Conservation (phyloP, 1,140 invertebrate species). For the Radopholus similis region DNA sequence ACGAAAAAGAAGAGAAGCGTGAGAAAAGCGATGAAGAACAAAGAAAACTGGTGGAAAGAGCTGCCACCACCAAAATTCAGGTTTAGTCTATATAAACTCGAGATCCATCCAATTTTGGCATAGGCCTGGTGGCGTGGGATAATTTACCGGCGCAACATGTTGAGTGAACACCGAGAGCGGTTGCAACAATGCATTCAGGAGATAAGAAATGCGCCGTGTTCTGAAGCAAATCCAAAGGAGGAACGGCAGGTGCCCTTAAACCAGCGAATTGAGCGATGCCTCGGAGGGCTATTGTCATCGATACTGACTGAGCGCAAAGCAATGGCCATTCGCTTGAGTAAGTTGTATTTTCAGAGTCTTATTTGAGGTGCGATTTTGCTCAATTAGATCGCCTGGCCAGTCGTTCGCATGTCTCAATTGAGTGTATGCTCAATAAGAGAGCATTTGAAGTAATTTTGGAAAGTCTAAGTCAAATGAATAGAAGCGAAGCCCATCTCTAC, state of each 20-base stretch:
- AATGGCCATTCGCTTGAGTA: slow-evolving; percentile 16
- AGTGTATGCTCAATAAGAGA: neutral
- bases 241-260: slow-evolving; percentile 12
- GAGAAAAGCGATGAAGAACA: no score
- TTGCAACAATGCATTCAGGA: slow-evolving; percentile 1
- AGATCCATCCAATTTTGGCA: neutral
- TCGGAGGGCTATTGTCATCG: slow-evolving; percentile 3
- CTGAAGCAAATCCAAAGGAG: slow-evolving; percentile 15
- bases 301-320: slow-evolving; percentile 15
- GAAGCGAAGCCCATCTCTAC: slow-evolving; percentile 19
- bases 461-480: slow-evolving; percentile 3
- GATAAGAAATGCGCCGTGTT: slow-evolving; percentile 6
- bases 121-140: slow-evolving; percentile 21
- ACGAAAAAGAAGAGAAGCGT: neutral
- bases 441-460: neutral
- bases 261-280: neutral
- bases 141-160: neutral
- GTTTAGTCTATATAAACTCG: neutral
- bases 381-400: slow-evolving; percentile 18
- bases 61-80: neutral
- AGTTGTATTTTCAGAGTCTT: neutral
- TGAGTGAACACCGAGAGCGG: neutral
- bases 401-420: slow-evolving; percentile 13
- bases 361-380: neutral
- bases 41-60: neutral